Percentiles rank a stretch among this genome's conserved stretches.
phyloP scores from a whole-genome alignment of 2,888 invertebrate species.

The Cheilosia vernalis region DNA sequence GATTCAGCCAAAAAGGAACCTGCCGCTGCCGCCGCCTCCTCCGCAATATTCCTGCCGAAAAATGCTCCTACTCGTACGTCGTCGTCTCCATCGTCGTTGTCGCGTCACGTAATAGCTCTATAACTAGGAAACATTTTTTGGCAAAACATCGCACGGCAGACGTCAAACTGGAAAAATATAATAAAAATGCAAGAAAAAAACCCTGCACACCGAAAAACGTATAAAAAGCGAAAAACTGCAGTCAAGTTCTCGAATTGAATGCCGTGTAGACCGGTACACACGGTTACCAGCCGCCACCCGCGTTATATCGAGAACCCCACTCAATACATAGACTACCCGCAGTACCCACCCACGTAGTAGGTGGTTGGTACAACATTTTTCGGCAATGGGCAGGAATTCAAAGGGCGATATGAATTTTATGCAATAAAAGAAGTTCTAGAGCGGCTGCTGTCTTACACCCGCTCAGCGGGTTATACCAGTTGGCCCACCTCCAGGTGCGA shows the following conservation, averaged over 20 bases:
- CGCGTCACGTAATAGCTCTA: conserved; percentile 60
- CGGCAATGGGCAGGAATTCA: conserved; percentile 74
- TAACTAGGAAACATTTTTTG: conserved; percentile 57
- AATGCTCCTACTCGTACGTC: neutral
- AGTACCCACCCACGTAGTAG: neutral
- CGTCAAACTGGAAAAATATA: conserved; percentile 47
- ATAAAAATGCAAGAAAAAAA: conserved; percentile 8
- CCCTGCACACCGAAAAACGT: conserved; percentile 36
- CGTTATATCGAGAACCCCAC: conserved; percentile 59
- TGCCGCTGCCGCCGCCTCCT: conserved; percentile 1
- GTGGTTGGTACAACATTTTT: conserved; percentile 35
- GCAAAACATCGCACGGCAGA: conserved; percentile 63
- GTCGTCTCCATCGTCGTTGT: neutral
- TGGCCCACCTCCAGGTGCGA: conserved; percentile 73
- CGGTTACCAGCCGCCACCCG: conserved; percentile 44
- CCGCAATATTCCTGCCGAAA: conserved; percentile 41
- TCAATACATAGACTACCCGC: conserved; percentile 25
- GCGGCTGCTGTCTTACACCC: conserved; percentile 3
- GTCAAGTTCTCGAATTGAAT: conserved; percentile 64
- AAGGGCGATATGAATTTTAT: conserved; percentile 71
- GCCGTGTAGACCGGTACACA: conserved; percentile 67
- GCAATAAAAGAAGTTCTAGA: conserved; percentile 61
- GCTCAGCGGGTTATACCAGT: conserved; percentile 6
- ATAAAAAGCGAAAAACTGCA: conserved; percentile 68
- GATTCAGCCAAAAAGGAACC: conserved; percentile 50